phyloP scores from a whole-genome alignment of 2,888 invertebrate species.

The Drosophila mettleri region DNA sequence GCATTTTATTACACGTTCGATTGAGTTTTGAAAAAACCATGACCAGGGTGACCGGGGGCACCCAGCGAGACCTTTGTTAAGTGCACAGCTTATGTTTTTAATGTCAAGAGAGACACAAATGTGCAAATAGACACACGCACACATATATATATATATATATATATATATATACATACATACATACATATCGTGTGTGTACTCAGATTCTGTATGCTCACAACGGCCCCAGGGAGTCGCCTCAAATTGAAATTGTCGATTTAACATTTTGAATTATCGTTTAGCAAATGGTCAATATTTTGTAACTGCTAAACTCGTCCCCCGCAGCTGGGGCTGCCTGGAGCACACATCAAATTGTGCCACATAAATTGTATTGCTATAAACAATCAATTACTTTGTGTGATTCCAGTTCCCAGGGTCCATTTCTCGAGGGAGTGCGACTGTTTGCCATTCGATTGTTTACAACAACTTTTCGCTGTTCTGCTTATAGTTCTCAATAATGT shows the following conservation, averaged over 20 bases:
- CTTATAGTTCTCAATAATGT: constrained; percentile 29
- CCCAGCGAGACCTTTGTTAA: constrained; percentile 52
- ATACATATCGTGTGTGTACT: constrained; percentile 36
- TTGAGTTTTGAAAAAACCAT: constrained; percentile 62
- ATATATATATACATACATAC: constrained; percentile 18
- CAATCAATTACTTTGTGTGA: constrained; percentile 79
- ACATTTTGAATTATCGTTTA: constrained; percentile 81
- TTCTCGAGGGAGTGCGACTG: constrained; percentile 43
- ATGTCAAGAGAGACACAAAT: constrained; percentile 36
- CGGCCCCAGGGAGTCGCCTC: constrained; percentile 43
- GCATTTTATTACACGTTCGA: constrained; percentile 80
- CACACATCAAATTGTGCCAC: constrained; percentile 61
- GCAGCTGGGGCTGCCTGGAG: constrained; percentile 15
- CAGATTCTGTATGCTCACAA: constrained; percentile 15
- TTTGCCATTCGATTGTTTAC: constrained; percentile 45
- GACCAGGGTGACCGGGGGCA: constrained; percentile 7
- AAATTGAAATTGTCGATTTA: constrained; percentile 80
- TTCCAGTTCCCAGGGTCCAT: constrained; percentile 32
- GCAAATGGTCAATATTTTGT: constrained; percentile 76
- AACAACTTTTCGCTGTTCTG: constrained; percentile 41
- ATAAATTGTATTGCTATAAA: constrained; percentile 78
- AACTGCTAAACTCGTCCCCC: constrained; percentile 5
- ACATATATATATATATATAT: constrained; percentile 4
- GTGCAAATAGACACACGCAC: too few species aligned
- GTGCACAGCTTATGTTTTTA: constrained; percentile 72